Conservation (phyloP, 2,888 invertebrate species). For the Gisinianus flammeolus region DNA sequence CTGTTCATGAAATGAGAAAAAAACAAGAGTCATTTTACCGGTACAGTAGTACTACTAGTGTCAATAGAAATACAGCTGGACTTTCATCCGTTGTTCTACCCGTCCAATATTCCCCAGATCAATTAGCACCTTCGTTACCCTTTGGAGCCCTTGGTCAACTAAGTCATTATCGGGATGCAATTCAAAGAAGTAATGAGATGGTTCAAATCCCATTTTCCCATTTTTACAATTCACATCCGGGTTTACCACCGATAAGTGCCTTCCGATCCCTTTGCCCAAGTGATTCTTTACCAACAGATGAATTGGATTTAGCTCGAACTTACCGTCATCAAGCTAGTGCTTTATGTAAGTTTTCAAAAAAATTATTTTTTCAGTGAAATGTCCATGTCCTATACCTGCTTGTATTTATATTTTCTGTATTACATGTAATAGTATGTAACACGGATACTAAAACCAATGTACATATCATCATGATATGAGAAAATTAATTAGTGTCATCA, state of each 20-base stretch:
- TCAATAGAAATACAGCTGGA: not conserved
- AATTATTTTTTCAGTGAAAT: too few species aligned
- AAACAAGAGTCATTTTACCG: not conserved
- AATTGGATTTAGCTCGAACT: slow-evolving; percentile 1
- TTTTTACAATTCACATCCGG: slow-evolving; percentile 20
- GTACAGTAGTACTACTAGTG: not conserved
- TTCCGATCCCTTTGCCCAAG: not conserved
- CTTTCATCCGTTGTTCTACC: not conserved
- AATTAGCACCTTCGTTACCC: not conserved
- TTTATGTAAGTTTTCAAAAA: slow-evolving; percentile 18
- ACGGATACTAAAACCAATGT: not conserved
- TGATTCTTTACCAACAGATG: slow-evolving; percentile 20
- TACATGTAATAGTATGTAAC: not conserved
- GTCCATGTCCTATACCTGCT: too few species aligned
- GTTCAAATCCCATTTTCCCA: slow-evolving; percentile 13
- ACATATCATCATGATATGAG: not conserved
- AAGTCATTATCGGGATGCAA: slow-evolving; percentile 4
- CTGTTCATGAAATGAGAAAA: not conserved
- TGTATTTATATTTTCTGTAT: not conserved
- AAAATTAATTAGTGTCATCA: too few species aligned
- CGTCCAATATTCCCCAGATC: not conserved
- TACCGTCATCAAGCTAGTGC: slow-evolving; percentile 14
- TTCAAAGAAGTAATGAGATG: not conserved
- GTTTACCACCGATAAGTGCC: slow-evolving; percentile 11
- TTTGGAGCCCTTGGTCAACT: slow-evolving; percentile 12